Percentiles rank a stretch among this genome's conserved stretches.
phyloP scores from a whole-genome alignment of 1,140 invertebrate species.

The Hyles vespertilio region DNA sequence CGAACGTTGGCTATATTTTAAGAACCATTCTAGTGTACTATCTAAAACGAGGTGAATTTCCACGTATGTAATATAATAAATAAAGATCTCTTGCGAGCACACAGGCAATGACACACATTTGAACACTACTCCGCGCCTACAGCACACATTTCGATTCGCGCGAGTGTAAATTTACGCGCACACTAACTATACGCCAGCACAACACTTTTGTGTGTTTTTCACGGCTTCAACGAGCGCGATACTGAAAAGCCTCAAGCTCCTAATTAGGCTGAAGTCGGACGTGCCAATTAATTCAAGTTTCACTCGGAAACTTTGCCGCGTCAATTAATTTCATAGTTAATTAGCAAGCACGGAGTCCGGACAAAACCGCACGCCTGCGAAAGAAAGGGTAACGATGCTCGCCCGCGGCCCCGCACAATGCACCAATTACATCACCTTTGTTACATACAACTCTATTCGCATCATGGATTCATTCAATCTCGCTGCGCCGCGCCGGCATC shows the following conservation, averaged over 20 bases:
- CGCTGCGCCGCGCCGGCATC: conserved; percentile 17
- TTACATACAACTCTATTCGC: conserved; percentile 37
- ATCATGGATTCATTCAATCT: conserved; percentile 45
- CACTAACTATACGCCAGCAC: conserved; percentile 52
- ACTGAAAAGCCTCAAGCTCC: conserved; percentile 70
- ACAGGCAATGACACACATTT: too few relatives aligned
- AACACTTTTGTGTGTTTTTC: conserved; percentile 74
- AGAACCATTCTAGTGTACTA: too few relatives aligned
- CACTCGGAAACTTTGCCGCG: conserved; percentile 72
- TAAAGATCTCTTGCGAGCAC: too few relatives aligned
- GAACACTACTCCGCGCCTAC: neutral
- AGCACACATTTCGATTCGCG: neutral
- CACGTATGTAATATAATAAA: too few relatives aligned
- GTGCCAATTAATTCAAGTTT: conserved; percentile 75
- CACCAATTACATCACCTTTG: conserved; percentile 66
- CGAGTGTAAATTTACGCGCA: conserved; percentile 13
- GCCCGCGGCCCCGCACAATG: conserved; percentile 61
- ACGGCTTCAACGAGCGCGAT: conserved; percentile 66
- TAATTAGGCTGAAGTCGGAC: conserved; percentile 74
- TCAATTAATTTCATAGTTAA: conserved; percentile 76
- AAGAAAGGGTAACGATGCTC: conserved; percentile 69
- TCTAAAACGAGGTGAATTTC: too few relatives aligned
- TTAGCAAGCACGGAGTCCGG: conserved; percentile 66
- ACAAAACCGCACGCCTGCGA: conserved; percentile 65
- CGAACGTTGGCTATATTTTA: too few relatives aligned